Evolutionary conservation across 2,888 invertebrate species (phyloP).

Genomic region (Magallana nippona): DNA sequence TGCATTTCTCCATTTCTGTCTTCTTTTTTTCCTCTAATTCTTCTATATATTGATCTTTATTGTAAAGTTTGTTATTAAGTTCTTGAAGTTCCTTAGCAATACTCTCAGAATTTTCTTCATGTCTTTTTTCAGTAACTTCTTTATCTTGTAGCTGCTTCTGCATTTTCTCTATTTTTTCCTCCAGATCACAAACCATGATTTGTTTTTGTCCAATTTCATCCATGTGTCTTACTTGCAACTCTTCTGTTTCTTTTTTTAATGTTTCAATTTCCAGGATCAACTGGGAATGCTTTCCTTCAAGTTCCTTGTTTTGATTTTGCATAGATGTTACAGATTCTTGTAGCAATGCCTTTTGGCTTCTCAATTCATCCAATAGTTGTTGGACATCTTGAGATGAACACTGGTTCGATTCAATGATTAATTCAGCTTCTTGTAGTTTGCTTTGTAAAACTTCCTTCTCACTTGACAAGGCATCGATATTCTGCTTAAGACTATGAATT

Average conservation of each 20-base stretch:
- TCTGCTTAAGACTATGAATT: conserved; percentile 6
- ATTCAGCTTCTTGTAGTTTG: conserved; percentile 13
- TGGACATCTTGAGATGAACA: neutral
- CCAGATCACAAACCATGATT: neutral
- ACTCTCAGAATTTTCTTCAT: conserved; percentile 14
- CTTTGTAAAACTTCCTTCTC: neutral
- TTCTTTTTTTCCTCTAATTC: conserved; percentile 5
- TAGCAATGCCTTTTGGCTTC: neutral
- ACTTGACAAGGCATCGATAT: neutral
- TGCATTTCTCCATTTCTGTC: neutral
- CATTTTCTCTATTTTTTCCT: conserved; percentile 33
- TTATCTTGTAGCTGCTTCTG: conserved; percentile 17
- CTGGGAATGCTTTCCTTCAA: conserved; percentile 10
- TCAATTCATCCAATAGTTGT: neutral
- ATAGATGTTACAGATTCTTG: neutral
- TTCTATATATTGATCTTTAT: conserved; percentile 22
- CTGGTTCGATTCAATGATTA: neutral
- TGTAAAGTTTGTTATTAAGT: conserved; percentile 2
- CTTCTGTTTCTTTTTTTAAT: neutral
- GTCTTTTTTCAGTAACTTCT: conserved; percentile 37
- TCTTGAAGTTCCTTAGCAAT: conserved; percentile 6
- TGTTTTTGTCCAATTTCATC: conserved; percentile 5
- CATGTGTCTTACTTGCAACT: neutral
- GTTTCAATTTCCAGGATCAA: neutral
- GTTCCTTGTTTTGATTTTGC: conserved; percentile 6